phyloP scores from a whole-genome alignment of 2,888 invertebrate species.

The Drosophila acutilabella region DNA sequence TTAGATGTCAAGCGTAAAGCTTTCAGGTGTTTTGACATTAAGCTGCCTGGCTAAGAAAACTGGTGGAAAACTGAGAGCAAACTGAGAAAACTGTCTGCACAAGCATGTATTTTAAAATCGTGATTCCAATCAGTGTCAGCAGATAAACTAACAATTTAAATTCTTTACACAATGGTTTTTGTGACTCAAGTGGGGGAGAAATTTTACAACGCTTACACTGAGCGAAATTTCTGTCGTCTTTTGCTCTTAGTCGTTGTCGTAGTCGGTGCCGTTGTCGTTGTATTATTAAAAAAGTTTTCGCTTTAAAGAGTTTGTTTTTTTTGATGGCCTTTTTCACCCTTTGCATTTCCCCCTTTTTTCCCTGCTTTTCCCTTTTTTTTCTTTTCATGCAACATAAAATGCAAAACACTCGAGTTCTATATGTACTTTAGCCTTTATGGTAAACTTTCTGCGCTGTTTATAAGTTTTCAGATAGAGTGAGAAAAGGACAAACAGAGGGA shows the following conservation, averaged over 20 bases:
- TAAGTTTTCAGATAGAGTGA: slow-evolving; percentile 59
- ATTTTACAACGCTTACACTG: slow-evolving; percentile 22
- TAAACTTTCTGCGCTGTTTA: slow-evolving; percentile 75
- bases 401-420: slow-evolving; percentile 72
- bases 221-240: slow-evolving; percentile 27
- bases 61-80: too few species aligned
- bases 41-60: slow-evolving; percentile 16
- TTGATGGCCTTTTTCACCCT: not conserved
- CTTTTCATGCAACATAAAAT: slow-evolving; percentile 69
- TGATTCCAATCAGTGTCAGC: slow-evolving; percentile 63
- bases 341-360: not conserved
- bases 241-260: slow-evolving; percentile 33
- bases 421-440: slow-evolving; percentile 72
- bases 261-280: slow-evolving; percentile 52
- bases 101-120: slow-evolving; percentile 35
- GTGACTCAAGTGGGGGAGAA: slow-evolving; percentile 17
- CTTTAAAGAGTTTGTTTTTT: slow-evolving; percentile 66
- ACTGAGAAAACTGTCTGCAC: slow-evolving; percentile 14
- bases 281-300: slow-evolving; percentile 76
- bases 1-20: slow-evolving; percentile 36
- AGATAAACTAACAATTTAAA: slow-evolving; percentile 74
- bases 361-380: slow-evolving; percentile 23
- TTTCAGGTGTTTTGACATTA: slow-evolving; percentile 36
- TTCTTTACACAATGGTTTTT: slow-evolving; percentile 50
- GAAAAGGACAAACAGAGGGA: slow-evolving; percentile 5